These are phyloP conservation scores for Neodon shergylaensis DNA, from an alignment of 2,113 vertebrate genomes.

Conservation along the genomic window DNA sequence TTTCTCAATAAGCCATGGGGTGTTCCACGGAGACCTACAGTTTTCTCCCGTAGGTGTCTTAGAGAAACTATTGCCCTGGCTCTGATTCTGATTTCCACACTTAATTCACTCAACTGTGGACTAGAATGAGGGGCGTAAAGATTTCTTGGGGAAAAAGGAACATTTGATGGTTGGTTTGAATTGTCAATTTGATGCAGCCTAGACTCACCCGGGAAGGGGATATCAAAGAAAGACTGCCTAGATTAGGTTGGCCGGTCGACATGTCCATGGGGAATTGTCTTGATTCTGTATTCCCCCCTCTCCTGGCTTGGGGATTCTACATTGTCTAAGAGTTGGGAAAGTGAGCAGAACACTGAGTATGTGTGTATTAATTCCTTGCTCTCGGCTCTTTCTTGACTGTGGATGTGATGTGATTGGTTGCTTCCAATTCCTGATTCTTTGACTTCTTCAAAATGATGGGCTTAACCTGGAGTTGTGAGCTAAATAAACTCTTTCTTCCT, in stretches of 20 bases:
- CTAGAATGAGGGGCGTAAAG: neutral
- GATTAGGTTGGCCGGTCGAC: too few relatives aligned
- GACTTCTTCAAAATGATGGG: neutral
- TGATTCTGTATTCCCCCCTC: neutral
- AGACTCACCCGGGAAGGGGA: neutral
- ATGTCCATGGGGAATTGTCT: neutral
- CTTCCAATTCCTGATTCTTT: too few relatives aligned
- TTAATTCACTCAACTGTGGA: neutral
- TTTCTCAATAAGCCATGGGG: neutral
- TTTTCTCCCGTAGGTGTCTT: slow-evolving; percentile 38
- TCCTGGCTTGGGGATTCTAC: neutral
- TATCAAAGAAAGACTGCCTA: neutral
- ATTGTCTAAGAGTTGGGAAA: neutral
- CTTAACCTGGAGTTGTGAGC: too few relatives aligned
- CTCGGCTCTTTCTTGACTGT: neutral
- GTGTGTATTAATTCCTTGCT: neutral
- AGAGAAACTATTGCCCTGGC: neutral
- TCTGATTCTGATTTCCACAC: neutral
- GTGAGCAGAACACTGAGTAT: too few relatives aligned
- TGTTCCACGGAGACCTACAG: neutral
- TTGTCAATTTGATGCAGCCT: neutral
- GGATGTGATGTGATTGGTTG: neutral
- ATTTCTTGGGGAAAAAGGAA: neutral
- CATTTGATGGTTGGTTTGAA: neutral
- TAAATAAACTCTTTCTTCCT: neutral